Evolutionary conservation across 2,113 vertebrate genomes (phyloP).

Genomic region (Poeciliopsis occidentalis): DNA sequence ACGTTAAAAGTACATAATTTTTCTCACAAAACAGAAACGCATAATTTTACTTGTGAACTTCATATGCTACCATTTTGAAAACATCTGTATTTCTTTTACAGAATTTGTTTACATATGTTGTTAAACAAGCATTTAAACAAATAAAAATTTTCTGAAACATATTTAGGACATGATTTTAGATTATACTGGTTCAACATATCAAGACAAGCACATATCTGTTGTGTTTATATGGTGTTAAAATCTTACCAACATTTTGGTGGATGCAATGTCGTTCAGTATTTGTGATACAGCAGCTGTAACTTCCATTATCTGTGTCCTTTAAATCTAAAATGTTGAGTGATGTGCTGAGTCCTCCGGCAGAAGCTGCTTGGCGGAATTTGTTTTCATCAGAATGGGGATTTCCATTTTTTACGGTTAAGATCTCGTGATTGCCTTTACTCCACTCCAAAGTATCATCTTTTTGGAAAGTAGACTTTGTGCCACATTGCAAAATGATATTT

Average conservation of each 20-base stretch:
- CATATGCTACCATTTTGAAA: no score
- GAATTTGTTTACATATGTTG: no score
- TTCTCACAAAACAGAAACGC: no score
- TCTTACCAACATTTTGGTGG: neutral
- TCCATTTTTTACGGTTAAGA: neutral
- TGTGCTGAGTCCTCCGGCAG: neutral
- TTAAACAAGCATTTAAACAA: no score
- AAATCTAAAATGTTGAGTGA: neutral
- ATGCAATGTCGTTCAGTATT: neutral
- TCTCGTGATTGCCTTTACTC: fast-evolving
- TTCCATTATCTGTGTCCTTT: neutral
- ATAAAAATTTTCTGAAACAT: no score
- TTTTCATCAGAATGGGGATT: neutral
- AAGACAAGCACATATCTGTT: no score
- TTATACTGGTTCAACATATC: no score
- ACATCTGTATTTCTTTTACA: no score
- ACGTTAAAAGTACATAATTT: no score
- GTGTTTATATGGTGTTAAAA: neutral
- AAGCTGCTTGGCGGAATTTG: neutral
- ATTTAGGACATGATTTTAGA: no score
- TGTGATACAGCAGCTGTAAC: neutral
- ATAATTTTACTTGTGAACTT: no score
- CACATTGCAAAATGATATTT: neutral
- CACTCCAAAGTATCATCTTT: neutral
- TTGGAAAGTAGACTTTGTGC: neutral